Evolutionary conservation across 1,140 invertebrate species (phyloP).

Genomic region (Ips nitidus): DNA sequence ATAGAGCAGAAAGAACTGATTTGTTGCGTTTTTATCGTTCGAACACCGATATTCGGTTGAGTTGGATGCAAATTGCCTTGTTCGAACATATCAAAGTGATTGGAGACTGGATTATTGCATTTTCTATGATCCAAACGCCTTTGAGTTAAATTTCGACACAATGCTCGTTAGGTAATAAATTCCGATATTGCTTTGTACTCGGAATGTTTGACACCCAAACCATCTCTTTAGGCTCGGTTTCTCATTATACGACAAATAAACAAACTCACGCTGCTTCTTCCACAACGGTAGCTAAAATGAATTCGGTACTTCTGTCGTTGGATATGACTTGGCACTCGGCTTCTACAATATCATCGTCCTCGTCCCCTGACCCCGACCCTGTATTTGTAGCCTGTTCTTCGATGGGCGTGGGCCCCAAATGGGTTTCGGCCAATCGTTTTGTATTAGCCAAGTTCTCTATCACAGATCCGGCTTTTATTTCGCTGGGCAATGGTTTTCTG

Average conservation of each 20-base stretch:
- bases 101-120: too few species aligned
- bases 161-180: too few species aligned
- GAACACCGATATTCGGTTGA: too few species aligned
- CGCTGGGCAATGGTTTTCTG: constrained; percentile 70
- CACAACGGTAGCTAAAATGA: constrained; percentile 80
- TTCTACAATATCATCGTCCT: constrained; percentile 69
- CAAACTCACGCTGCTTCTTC: constrained; percentile 67
- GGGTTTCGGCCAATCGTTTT: constrained; percentile 76
- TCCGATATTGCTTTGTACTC: too few species aligned
- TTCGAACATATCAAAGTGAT: too few species aligned
- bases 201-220: too few species aligned
- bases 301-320: constrained; percentile 86
- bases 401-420: constrained; percentile 64
- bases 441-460: constrained; percentile 88
- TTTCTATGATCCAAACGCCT: too few species aligned
- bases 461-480: constrained; percentile 77
- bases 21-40: too few species aligned
- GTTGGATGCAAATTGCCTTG: too few species aligned
- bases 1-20: too few species aligned
- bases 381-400: constrained; percentile 82
- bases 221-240: too few species aligned
- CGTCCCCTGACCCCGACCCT: constrained; percentile 86
- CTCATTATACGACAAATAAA: background rate
- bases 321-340: constrained; percentile 82
- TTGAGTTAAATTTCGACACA: too few species aligned